These are phyloP conservation scores for Cremastinae sp. DNA, from an alignment of 2,888 invertebrate genomes.

Conservation along the genomic window DNA sequence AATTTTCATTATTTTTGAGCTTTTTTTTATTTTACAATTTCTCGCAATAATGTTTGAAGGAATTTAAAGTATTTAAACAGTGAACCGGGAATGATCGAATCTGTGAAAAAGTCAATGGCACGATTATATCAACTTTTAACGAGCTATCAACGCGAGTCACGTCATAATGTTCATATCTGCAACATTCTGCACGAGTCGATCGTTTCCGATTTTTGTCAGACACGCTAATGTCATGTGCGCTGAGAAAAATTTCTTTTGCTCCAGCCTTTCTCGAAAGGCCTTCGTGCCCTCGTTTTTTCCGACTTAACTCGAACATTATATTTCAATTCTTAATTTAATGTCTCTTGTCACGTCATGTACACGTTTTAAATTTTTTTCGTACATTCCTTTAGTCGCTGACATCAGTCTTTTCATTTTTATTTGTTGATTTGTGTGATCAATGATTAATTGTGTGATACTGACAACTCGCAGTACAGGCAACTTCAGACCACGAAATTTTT, in stretches of 20 bases:
- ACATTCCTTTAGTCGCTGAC: background rate
- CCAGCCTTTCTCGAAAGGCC: background rate
- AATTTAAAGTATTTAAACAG: background rate
- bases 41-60: no score
- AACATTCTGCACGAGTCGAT: slow-evolving; percentile 38
- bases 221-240: slow-evolving; percentile 54
- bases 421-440: no score
- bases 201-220: slow-evolving; percentile 52
- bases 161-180: slow-evolving; percentile 40
- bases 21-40: no score
- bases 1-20: no score
- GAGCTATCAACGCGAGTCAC: slow-evolving; percentile 36
- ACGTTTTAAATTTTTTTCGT: background rate
- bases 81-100: slow-evolving; percentile 41
- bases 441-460: no score
- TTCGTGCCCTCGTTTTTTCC: slow-evolving; percentile 2
- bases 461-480: no score
- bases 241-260: slow-evolving; percentile 11
- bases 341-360: no score
- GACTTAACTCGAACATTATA: no score
- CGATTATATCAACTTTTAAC: slow-evolving; percentile 25
- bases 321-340: background rate
- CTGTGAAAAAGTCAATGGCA: slow-evolving; percentile 19
- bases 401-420: no score
- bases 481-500: no score